These are phyloP conservation scores for Acanthurus tractus DNA, from an alignment of 2,797 vertebrate species.

Conservation along the genomic window DNA sequence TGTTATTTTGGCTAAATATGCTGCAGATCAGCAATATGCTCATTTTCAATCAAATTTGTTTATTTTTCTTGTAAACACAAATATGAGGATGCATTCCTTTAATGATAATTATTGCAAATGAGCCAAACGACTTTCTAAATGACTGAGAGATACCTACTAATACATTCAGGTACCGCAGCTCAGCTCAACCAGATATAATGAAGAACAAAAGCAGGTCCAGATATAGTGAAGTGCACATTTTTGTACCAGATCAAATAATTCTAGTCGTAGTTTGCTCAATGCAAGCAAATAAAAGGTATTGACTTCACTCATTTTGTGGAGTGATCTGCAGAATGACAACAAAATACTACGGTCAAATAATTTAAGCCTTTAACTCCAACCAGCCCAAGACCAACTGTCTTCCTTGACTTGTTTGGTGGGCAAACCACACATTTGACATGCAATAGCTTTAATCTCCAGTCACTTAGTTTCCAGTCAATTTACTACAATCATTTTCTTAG, in stretches of 20 bases:
- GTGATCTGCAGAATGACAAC: neutral
- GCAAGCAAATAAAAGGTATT: neutral
- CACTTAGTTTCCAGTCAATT: constrained; percentile 44
- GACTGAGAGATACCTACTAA: neutral
- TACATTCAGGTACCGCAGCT: neutral
- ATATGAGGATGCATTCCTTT: neutral
- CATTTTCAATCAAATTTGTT: neutral
- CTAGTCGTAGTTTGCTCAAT: neutral
- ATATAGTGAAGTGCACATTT: neutral
- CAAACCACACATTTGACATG: neutral
- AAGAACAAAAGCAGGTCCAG: neutral
- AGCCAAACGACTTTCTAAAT: neutral
- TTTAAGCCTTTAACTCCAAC: constrained; percentile 12
- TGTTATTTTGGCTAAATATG: neutral
- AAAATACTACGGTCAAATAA: neutral
- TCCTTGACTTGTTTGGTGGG: constrained; percentile 1
- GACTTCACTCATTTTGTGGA: neutral
- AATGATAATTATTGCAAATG: constrained; percentile 10
- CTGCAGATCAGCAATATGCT: neutral
- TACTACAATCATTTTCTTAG: constrained; percentile 12
- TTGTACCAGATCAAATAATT: neutral
- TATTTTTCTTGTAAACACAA: neutral
- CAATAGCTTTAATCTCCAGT: constrained; percentile 6
- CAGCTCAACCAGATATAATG: constrained; percentile 1
- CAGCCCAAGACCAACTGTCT: neutral